Conservation (phyloP, 2,888 invertebrate species). For the Leptopterna dolabrata region DNA sequence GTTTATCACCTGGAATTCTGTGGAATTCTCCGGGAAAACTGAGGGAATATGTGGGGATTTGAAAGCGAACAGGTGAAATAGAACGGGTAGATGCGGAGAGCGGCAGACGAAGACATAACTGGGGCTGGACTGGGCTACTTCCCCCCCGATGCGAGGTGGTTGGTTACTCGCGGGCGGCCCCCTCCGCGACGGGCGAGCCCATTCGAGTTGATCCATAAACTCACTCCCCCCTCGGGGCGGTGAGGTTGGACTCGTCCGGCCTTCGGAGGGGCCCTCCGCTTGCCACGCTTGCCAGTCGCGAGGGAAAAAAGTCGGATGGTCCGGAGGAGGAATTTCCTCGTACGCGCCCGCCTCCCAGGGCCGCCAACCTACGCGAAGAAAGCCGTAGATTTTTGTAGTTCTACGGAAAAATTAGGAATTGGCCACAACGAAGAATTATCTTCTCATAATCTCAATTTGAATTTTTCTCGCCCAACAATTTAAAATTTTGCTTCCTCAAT, state of each 20-base stretch:
- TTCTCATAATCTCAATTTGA: no score
- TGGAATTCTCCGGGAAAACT: neutral
- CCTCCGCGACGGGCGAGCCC: conserved; percentile 31
- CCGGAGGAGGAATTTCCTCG: neutral
- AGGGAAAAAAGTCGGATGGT: conserved; percentile 27
- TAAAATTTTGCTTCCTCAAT: no score
- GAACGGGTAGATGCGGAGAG: conserved; percentile 32
- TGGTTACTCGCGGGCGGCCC: neutral
- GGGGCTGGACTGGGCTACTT: conserved; percentile 51
- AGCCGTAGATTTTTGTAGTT: neutral
- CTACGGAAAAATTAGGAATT: no score
- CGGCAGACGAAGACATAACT: conserved; percentile 35
- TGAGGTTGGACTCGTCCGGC: conserved; percentile 40
- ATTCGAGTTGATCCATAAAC: conserved; percentile 46
- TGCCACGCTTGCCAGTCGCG: conserved; percentile 28
- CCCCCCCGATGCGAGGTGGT: conserved; percentile 31
- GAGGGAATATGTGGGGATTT: conserved; percentile 3
- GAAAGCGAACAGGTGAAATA: conserved; percentile 51
- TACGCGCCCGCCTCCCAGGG: neutral
- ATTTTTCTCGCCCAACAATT: no score
- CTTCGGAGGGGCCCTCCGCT: conserved; percentile 34
- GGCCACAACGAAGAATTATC: no score
- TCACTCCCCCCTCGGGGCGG: conserved; percentile 39
- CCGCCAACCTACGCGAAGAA: neutral
- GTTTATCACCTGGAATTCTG: conserved; percentile 24